Evolutionary conservation across 2,113 vertebrate species (phyloP), one percentile per base, ranked within the genome.

Genomic region (Sinocyclocheilus maitianheensis): DNA sequence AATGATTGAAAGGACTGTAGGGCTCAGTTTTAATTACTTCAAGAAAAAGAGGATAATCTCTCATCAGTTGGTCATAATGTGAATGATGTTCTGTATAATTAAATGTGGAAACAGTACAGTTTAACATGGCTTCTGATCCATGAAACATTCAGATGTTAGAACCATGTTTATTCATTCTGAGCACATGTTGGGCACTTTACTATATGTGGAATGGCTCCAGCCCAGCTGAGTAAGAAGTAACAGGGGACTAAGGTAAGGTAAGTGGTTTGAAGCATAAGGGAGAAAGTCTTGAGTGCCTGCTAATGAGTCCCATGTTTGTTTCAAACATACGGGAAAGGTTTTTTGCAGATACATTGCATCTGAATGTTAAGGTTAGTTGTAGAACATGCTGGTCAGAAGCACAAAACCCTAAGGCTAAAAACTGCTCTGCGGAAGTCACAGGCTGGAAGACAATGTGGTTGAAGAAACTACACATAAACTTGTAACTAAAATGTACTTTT

Each of bases 311-410:
- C 65, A 77, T 84, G 82, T 89, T 84, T 69, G 51, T 69, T 85
- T 77, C 77, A 76, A 75, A 82, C 87, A 88, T 91, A 74, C 85
- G 84, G 88, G 65, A 89, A 87, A 89, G 46, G 12, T 87, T 91
- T 62, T 2, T 62, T 58, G 40, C 20, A 2, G 69, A 79, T 65
- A 65, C 60, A 77, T 14, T 51, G 48, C 78, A 60, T 86, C 69
- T 65, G 53, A 81, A 10, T 84, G 26, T 63, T 71, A 65, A 58
- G 48, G 69, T 53, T 79, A 60, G 65, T 43, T 43, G 43, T 8
- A 43, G 8, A 69, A 40, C 63, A 55, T 40, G 75, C 77, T 55
- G 43, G 84, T 84, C 71, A 88, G 86, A 80, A 58, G 71, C 14
- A 87, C 40, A 80, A 14, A 55, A 81, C 74, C 65, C 20, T 63